Conservation (phyloP, 2,113 vertebrate genomes). For the Camarhynchus parvulus region DNA sequence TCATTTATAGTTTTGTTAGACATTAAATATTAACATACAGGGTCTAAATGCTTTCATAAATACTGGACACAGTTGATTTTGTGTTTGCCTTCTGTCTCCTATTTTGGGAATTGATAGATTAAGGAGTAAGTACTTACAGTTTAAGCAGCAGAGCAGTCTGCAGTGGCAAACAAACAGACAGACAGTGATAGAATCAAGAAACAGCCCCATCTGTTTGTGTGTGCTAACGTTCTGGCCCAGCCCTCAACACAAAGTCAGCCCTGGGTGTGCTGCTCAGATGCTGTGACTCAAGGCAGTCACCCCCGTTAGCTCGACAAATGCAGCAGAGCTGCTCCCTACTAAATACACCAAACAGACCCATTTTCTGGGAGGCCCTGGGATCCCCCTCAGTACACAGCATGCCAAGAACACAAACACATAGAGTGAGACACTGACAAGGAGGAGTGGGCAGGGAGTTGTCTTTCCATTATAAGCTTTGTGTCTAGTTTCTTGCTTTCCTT, state of each 20-base stretch:
- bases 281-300: background rate
- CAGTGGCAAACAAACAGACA: background rate
- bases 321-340: background rate
- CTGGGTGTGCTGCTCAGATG: background rate
- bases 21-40: background rate
- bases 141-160: background rate
- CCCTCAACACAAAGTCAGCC: background rate
- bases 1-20: slow-evolving; percentile 30
- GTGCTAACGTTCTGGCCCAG: background rate
- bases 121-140: background rate
- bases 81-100: background rate
- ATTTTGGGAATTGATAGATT: background rate
- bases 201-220: background rate
- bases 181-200: background rate
- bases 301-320: fast-evolving
- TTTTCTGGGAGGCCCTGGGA: background rate
- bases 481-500: background rate
- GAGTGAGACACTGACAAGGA: background rate
- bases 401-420: background rate
- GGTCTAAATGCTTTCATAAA: background rate
- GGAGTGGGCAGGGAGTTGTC: background rate
- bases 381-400: background rate
- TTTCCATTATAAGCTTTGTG: background rate
- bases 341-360: fast-evolving
- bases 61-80: background rate